These are phyloP conservation scores for Crocallis elinguaria DNA, from an alignment of 2,888 invertebrate species.

Conservation along the genomic window DNA sequence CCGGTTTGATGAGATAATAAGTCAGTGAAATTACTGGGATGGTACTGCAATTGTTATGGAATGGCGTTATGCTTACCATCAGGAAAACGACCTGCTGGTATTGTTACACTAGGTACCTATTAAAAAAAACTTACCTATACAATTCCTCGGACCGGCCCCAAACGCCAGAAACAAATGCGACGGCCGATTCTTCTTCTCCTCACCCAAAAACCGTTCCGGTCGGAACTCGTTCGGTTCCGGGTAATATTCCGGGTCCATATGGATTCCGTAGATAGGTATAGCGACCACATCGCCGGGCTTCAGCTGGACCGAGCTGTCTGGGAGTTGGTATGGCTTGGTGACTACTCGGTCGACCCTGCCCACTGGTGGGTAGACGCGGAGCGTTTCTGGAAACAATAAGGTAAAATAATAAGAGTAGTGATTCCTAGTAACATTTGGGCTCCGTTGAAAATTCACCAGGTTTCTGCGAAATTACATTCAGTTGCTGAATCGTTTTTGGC, in stretches of 20 bases:
- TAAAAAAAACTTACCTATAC: constrained; percentile 66
- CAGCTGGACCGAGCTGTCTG: constrained; percentile 71
- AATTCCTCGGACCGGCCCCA: constrained; percentile 81
- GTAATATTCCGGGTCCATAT: constrained; percentile 82
- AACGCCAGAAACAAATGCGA: constrained; percentile 82
- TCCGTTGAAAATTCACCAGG: too few species aligned
- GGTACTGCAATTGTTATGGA: too few species aligned
- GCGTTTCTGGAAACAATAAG: constrained; percentile 83
- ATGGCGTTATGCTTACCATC: too few species aligned
- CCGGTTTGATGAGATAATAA: too few species aligned
- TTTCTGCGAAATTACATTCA: too few species aligned
- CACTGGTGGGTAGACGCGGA: constrained; percentile 84
- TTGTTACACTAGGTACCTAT: too few species aligned
- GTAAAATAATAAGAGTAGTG: too few species aligned
- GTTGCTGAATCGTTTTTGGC: too few species aligned
- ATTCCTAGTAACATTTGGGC: too few species aligned
- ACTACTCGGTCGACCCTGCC: constrained; percentile 81
- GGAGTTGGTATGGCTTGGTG: constrained; percentile 81
- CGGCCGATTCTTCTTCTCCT: constrained; percentile 77
- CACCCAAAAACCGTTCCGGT: constrained; percentile 83
- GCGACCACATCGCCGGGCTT: constrained; percentile 74
- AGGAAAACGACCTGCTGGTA: too few species aligned
- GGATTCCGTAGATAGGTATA: constrained; percentile 78
- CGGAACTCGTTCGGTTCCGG: constrained; percentile 81
- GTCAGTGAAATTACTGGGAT: too few species aligned